These are phyloP conservation scores for Tringa solitaria DNA, from an alignment of 2,113 vertebrate genomes.

Conservation along the genomic window DNA sequence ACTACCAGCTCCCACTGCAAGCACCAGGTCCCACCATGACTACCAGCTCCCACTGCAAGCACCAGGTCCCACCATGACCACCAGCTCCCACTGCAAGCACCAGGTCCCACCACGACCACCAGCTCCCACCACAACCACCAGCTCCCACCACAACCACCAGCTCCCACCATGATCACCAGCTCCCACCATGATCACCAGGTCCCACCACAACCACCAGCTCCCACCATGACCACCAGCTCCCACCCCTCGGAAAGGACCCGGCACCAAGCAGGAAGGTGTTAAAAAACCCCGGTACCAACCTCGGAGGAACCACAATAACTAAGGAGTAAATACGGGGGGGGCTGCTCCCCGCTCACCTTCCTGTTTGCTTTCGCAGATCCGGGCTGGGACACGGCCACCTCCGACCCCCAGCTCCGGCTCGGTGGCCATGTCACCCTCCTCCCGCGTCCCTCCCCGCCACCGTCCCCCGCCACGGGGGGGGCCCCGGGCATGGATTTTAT, in stretches of 20 bases:
- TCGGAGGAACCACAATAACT: background rate
- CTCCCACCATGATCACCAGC: too few relatives aligned
- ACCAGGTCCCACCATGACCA: too few relatives aligned
- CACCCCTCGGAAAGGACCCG: background rate
- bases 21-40: too few relatives aligned
- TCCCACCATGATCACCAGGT: too few relatives aligned
- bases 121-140: too few relatives aligned
- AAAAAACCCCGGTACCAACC: background rate
- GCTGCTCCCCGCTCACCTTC: slow-evolving; percentile 27
- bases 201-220: too few relatives aligned
- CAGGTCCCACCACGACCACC: too few relatives aligned
- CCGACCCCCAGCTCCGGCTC: background rate
- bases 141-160: too few relatives aligned
- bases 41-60: too few relatives aligned
- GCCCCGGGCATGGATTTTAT: rapidly evolving
- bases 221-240: too few relatives aligned
- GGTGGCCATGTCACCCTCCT: background rate
- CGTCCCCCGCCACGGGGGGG: background rate
- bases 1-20: too few relatives aligned
- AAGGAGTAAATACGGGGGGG: background rate
- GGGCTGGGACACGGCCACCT: background rate
- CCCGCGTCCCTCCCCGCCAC: rapidly evolving
- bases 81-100: too few relatives aligned
- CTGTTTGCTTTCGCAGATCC: slow-evolving; percentile 50
- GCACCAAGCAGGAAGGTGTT: background rate